A percentile compares a stretch with the other conserved stretches of the same genome.
Conservation (phyloP, 2,113 vertebrate genomes). For the Scytalopus superciliaris region DNA sequence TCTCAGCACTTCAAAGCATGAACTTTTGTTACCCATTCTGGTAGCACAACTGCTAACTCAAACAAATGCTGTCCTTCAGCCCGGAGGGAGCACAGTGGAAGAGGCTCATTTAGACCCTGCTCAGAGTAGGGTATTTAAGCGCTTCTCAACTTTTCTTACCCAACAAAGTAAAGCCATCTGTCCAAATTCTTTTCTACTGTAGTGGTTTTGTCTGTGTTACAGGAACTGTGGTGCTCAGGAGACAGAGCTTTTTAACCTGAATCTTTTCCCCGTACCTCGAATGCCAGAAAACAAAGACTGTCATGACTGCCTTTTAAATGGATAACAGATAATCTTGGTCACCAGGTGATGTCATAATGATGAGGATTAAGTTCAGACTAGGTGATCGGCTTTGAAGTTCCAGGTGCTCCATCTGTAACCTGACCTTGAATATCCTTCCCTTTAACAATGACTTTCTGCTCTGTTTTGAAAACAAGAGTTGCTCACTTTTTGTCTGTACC, state of each 20-base stretch:
- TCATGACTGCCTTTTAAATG: not conserved
- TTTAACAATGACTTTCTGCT: not conserved
- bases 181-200: not conserved
- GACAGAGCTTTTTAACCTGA: not conserved
- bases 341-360: not conserved
- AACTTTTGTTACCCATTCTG: slow-evolving; percentile 10
- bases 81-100: not conserved
- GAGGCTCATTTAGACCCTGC: not conserved
- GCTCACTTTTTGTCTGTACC: not conserved
- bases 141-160: not conserved
- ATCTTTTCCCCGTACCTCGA: not conserved
- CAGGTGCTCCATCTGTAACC: not conserved
- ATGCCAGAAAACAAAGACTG: not conserved
- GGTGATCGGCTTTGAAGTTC: not conserved
- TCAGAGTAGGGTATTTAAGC: not conserved
- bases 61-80: not conserved
- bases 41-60: not conserved
- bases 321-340: not conserved
- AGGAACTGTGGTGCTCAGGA: not conserved
- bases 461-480: not conserved
- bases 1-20: slow-evolving; percentile 17
- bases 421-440: not conserved
- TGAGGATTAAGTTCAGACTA: not conserved
- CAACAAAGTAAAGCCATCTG: not conserved
- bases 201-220: not conserved